Base-by-base conservation (phyloP, 2,113 vertebrate genomes). In the Xiphophorus maculatus region DNA sequence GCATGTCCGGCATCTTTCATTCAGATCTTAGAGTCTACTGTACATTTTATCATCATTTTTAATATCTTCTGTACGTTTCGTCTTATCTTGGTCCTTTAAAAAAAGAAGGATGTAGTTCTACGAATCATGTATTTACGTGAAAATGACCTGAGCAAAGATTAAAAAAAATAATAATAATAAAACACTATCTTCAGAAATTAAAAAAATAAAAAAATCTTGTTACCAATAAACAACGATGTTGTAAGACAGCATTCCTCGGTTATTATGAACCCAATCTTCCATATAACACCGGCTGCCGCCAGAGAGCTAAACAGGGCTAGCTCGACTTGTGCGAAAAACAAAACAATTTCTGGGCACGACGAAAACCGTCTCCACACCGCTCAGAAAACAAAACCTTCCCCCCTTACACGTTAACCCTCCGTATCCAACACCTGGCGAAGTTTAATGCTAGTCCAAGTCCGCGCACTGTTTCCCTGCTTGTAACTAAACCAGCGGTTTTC, bases 401-500 rank as follows among this genome's bases (percentile, higher is more conserved):
- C 15, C 15, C 44, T 17, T 48, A 19, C 44, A 48, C 5, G 14
- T 48, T 48, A 15, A 5, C 12, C 29, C 4, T 17, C 19, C 4
- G 6, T 7, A 2, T 17, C 17, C 1, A 32, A 48, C 44, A 5
- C 62, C 9, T 14, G 33, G 1, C 51, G 13, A 4, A 4, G 8
- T 17, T 0, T 5, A 1, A 19, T 66, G 3, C 51, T 22, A 9
- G 51, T n/a, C 2, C 17, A n/a, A 54, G 90, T 86, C 81, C 86
- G 84, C 22, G 5, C 0, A 0, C 4, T 6, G 66, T 12, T 32
- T 66, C 27, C 40, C 3, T 51, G 58, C 35, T 33, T 63, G 25
- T 66, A 37, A 74, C 70, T 40, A 30, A 63, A 54, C 15, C 51
- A 54, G 82, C 78, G 77, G 87, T 79, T 48, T 48, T 44, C 44